Evolutionary conservation across 2,797 vertebrate species (phyloP).

Genomic region (Sparus aurata): DNA sequence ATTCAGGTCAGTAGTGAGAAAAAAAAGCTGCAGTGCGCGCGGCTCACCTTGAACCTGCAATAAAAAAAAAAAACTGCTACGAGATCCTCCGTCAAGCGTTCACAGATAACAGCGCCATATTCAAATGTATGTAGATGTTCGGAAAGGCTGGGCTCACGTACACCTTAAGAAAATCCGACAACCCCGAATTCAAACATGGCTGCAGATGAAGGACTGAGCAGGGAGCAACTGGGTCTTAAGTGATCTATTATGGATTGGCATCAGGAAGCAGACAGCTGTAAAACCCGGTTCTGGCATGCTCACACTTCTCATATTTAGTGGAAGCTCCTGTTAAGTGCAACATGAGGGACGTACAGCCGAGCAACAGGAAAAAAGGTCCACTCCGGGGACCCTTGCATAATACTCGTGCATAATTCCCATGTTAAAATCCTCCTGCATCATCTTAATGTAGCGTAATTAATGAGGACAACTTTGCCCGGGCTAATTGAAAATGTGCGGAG

Average conservation of each 20-base stretch:
- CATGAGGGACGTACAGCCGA: constrained; percentile 37
- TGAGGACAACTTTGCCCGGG: constrained; percentile 64
- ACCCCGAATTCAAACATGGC: constrained; percentile 12
- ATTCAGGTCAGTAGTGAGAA: constrained; percentile 54
- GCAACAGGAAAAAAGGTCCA: constrained; percentile 52
- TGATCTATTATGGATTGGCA: constrained; percentile 63
- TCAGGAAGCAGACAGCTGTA: constrained; percentile 57
- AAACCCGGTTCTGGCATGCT: constrained; percentile 35
- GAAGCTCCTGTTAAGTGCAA: constrained; percentile 59
- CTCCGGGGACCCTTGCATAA: constrained; percentile 55
- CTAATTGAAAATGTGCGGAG: constrained; percentile 75
- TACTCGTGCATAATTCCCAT: constrained; percentile 54
- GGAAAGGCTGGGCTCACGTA: background rate
- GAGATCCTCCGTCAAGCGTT: background rate
- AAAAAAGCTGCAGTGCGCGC: constrained; percentile 13
- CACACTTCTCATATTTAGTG: constrained; percentile 32
- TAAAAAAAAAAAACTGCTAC: constrained; percentile 28
- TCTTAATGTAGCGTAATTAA: constrained; percentile 74
- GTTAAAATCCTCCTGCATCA: constrained; percentile 58
- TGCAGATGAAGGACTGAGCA: background rate
- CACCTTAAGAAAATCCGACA: background rate
- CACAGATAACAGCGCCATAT: background rate
- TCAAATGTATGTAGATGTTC: background rate
- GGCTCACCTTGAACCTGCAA: constrained; percentile 62
- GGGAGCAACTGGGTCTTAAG: constrained; percentile 26